Conservation (phyloP, 2,888 invertebrate genomes). For the Diarsia brunnea region DNA sequence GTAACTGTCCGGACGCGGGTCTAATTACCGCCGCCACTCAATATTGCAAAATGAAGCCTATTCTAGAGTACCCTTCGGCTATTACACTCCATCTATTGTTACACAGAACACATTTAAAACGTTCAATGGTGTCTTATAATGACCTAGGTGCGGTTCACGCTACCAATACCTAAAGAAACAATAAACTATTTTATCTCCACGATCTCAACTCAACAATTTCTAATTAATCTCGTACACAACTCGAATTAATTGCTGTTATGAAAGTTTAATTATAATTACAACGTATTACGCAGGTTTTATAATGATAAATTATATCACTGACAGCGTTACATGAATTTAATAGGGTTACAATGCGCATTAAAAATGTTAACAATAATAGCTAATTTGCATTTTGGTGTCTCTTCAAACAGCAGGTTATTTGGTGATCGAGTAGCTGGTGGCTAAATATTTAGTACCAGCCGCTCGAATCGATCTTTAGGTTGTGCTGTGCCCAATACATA, state of each 20-base stretch:
- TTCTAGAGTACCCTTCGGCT: slow-evolving; percentile 84
- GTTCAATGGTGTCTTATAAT: slow-evolving; percentile 80
- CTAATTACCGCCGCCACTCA: slow-evolving; percentile 88
- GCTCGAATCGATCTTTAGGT: too few species aligned
- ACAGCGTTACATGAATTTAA: slow-evolving; percentile 75
- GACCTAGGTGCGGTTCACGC: slow-evolving; percentile 80
- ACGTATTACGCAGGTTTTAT: slow-evolving; percentile 70
- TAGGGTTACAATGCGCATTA: slow-evolving; percentile 69
- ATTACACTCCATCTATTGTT: slow-evolving; percentile 84
- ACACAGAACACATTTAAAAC: slow-evolving; percentile 82
- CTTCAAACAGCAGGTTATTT: background rate
- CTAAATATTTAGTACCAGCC: too few species aligned
- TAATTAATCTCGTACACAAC: slow-evolving; percentile 85
- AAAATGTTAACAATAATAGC: slow-evolving; percentile 59
- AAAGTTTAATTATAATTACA: slow-evolving; percentile 86
- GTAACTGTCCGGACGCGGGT: slow-evolving; percentile 86
- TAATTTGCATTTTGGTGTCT: slow-evolving; percentile 47
- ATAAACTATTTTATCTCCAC: slow-evolving; percentile 83
- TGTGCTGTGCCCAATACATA: too few species aligned
- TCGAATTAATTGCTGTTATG: slow-evolving; percentile 84
- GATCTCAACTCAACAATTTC: slow-evolving; percentile 81
- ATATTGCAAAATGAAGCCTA: slow-evolving; percentile 88
- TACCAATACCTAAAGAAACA: slow-evolving; percentile 76
- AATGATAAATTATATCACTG: slow-evolving; percentile 76
- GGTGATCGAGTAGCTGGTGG: too few species aligned